Evolutionary conservation across 2,888 invertebrate species (phyloP).

Genomic region (Stenolophus ochropezus): DNA sequence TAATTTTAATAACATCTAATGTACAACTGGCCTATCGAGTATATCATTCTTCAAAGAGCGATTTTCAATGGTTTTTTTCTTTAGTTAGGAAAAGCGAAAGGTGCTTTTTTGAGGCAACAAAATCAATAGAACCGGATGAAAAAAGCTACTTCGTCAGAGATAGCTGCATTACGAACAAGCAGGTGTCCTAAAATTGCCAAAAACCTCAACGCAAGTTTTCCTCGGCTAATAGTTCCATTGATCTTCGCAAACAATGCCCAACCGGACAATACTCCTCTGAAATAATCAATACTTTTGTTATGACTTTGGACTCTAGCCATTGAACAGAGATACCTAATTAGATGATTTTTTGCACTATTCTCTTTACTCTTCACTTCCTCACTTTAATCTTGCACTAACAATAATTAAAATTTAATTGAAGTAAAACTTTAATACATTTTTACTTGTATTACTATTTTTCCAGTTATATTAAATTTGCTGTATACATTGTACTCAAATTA

Average conservation of each 20-base stretch:
- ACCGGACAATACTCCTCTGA: slow-evolving; percentile 20
- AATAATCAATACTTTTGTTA: slow-evolving; percentile 45
- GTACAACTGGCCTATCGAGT: neutral
- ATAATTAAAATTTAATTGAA: neutral
- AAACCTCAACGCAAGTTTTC: slow-evolving; percentile 20
- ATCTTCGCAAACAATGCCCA: slow-evolving; percentile 33
- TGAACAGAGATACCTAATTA: slow-evolving; percentile 10
- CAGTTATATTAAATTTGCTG: too few species aligned
- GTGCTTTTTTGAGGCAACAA: slow-evolving; percentile 40
- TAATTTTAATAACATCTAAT: slow-evolving; percentile 44
- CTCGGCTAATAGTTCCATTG: slow-evolving; percentile 37
- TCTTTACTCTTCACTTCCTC: neutral
- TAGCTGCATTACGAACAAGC: slow-evolving; percentile 45
- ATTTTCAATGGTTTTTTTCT: slow-evolving; percentile 43
- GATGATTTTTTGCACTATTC: slow-evolving; percentile 19
- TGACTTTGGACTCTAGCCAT: slow-evolving; percentile 6
- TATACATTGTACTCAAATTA: too few species aligned
- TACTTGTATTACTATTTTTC: too few species aligned
- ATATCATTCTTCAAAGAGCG: slow-evolving; percentile 42
- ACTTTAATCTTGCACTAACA: neutral
- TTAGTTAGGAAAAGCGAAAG: slow-evolving; percentile 43
- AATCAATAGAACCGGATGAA: slow-evolving; percentile 20
- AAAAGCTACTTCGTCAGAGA: slow-evolving; percentile 44
- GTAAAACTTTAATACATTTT: neutral
- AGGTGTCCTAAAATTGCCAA: slow-evolving; percentile 38